Conservation (phyloP, 2,113 vertebrate species). For the Thinocorus orbignyianus region DNA sequence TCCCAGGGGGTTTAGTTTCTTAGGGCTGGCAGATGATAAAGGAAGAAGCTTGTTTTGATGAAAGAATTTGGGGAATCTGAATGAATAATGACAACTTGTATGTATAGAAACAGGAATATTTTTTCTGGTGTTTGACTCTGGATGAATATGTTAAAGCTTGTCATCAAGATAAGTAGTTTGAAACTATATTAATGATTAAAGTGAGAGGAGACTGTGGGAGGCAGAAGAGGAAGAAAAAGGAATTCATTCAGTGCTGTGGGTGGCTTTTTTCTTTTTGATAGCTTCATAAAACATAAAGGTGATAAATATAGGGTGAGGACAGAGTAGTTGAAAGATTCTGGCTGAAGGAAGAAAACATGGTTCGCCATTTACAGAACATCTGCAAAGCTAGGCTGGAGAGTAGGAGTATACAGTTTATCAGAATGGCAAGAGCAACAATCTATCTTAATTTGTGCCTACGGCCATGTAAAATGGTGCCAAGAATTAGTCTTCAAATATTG, state of each 20-base stretch:
- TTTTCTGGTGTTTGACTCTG: neutral
- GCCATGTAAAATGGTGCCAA: neutral
- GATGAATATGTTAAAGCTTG: constrained; percentile 9
- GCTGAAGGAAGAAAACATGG: neutral
- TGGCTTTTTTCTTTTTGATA: constrained; percentile 6
- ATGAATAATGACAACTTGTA: constrained; percentile 1
- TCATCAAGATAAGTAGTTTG: constrained; percentile 32
- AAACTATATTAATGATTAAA: constrained; percentile 46
- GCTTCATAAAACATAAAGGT: constrained; percentile 12
- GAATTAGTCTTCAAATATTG: neutral
- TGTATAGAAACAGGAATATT: neutral
- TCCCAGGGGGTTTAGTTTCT: constrained; percentile 18
- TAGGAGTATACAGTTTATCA: neutral
- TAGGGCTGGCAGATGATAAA: constrained; percentile 21
- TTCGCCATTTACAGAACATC: neutral
- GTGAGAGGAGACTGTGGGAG: constrained; percentile 7
- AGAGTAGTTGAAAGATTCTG: neutral
- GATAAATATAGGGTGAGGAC: neutral
- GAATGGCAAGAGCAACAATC: neutral
- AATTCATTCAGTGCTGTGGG: neutral
- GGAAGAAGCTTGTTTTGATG: constrained; percentile 38
- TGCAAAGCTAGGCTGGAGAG: neutral
- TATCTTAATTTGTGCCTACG: neutral
- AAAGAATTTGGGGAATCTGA: constrained; percentile 8
- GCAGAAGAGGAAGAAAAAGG: neutral